These are phyloP conservation scores for Corythornis madagascariensis DNA, from an alignment of 2,113 vertebrate genomes.

Conservation along the genomic window DNA sequence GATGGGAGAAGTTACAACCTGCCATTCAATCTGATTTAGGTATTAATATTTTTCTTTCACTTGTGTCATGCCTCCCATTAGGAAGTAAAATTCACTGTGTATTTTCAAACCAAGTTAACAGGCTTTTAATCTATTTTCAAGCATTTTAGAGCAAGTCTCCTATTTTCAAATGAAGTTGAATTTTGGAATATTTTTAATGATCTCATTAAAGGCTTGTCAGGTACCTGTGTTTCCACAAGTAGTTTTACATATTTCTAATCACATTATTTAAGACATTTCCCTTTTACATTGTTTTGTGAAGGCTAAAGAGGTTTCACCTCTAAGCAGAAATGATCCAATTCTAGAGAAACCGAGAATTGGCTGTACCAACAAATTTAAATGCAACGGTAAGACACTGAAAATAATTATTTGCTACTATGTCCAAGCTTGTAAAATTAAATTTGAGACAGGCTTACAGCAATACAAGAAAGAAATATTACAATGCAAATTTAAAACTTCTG, in stretches of 20 bases:
- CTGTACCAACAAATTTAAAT: not conserved
- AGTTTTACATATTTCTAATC: not conserved
- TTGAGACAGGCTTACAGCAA: not conserved
- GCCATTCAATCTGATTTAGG: not conserved
- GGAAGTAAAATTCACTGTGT: not conserved
- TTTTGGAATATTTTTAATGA: constrained; percentile 8
- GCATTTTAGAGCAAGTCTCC: not conserved
- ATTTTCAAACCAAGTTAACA: not conserved
- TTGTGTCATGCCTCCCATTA: not conserved
- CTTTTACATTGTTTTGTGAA: not conserved
- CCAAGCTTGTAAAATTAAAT: not conserved
- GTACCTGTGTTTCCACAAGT: not conserved
- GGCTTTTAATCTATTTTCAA: not conserved
- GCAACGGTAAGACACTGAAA: not conserved
- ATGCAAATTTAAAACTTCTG: not conserved
- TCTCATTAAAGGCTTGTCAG: constrained; percentile 17
- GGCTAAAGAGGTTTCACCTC: constrained; percentile 24
- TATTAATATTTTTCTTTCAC: not conserved
- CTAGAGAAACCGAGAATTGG: not conserved
- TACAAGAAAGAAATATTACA: not conserved
- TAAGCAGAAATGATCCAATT: not conserved
- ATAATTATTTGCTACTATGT: not conserved
- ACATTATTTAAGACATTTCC: not conserved
- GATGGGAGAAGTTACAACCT: not conserved
- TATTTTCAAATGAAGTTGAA: not conserved